phyloP scores from a whole-genome alignment of 2,888 invertebrate species.

The Nymphalis c-album region DNA sequence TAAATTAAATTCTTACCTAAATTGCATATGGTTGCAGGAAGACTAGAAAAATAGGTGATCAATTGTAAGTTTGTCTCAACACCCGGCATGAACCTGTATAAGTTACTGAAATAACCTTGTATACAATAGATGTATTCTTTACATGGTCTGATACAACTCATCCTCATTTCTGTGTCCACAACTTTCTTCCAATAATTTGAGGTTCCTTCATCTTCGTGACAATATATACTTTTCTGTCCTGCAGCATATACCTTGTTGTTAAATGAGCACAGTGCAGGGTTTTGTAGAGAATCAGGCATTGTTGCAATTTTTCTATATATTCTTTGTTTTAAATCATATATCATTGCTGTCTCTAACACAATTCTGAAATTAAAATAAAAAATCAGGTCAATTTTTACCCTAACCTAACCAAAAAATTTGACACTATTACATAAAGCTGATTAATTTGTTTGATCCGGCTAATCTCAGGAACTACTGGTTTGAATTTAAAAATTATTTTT shows the following conservation, averaged over 20 bases:
- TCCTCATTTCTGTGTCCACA: conserved; percentile 51
- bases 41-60: conserved; percentile 51
- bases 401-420: too few relatives aligned
- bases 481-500: too few relatives aligned
- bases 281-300: conserved; percentile 66
- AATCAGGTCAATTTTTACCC: too few relatives aligned
- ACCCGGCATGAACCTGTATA: conserved; percentile 63
- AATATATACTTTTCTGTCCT: conserved; percentile 60
- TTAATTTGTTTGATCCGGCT: too few relatives aligned
- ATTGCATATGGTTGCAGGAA: conserved; percentile 59
- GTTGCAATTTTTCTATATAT: conserved; percentile 56
- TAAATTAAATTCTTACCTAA: conserved; percentile 53
- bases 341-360: conserved; percentile 55
- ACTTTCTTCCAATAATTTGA: conserved; percentile 53
- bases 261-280: conserved; percentile 63
- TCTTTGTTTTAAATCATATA: conserved; percentile 61
- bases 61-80: conserved; percentile 49
- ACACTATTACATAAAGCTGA: too few relatives aligned
- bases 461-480: too few relatives aligned
- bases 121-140: conserved; percentile 64
- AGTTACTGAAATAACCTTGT: conserved; percentile 60
- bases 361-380: conserved; percentile 55
- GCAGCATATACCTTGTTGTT: conserved; percentile 57
- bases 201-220: conserved; percentile 52
- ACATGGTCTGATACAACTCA: conserved; percentile 57